Evolutionary conservation across 2,113 vertebrate genomes (phyloP).

Genomic region (Eudyptes chrysolophus): DNA sequence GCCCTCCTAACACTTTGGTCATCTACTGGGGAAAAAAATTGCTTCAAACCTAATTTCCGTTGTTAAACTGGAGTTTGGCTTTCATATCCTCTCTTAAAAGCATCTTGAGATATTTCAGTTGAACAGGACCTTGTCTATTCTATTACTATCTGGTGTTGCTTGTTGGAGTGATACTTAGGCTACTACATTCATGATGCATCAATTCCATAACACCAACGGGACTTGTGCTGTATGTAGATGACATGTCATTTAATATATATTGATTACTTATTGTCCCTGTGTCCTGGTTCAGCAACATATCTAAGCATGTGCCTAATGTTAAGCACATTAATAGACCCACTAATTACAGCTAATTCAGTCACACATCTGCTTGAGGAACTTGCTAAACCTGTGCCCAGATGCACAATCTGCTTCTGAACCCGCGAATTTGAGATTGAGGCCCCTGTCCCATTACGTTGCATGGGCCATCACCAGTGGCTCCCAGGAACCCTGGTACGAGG

Average conservation of each 20-base stretch:
- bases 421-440: not conserved
- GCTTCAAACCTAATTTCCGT: not conserved
- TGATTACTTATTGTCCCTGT: not conserved
- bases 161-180: not conserved
- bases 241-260: not conserved
- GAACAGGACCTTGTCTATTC: not conserved
- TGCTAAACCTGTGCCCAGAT: not conserved
- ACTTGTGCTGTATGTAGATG: not conserved
- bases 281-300: not conserved
- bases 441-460: not conserved
- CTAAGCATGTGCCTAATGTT: not conserved
- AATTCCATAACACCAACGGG: not conserved
- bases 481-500: not conserved
- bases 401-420: not conserved
- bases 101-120: not conserved
- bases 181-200: not conserved
- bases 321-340: not conserved
- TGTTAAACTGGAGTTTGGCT: not conserved
- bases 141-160: not conserved
- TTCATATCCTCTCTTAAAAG: not conserved
- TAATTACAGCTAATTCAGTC: not conserved
- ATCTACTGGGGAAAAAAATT: not conserved
- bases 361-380: not conserved
- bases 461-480: not conserved
- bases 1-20: not conserved